A percentile compares a stretch with the other conserved stretches of the same genome.
Conservation (phyloP, 2,888 invertebrate species). For the Amiota communis region DNA sequence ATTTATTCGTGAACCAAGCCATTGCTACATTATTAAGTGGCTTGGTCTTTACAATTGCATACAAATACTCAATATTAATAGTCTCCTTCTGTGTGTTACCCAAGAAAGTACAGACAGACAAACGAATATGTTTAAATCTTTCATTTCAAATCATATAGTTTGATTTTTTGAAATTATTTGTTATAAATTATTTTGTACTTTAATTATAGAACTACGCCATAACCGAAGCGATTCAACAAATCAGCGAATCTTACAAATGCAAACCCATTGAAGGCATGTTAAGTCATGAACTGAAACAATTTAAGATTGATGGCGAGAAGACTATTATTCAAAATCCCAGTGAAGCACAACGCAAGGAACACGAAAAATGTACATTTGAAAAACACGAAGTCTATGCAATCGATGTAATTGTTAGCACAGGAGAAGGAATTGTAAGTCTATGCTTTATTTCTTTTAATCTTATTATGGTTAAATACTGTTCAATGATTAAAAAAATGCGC, state of each 20-base stretch:
- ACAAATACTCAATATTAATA: slow-evolving; percentile 35
- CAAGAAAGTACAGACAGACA: neutral
- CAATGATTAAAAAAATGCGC: slow-evolving; percentile 72
- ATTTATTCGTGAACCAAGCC: slow-evolving; percentile 56
- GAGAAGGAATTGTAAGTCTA: slow-evolving; percentile 88
- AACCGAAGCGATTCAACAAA: slow-evolving; percentile 93
- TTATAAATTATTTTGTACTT: neutral
- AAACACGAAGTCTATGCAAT: slow-evolving; percentile 98
- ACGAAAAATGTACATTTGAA: slow-evolving; percentile 96
- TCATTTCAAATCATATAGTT: neutral
- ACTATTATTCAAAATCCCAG: slow-evolving; percentile 97
- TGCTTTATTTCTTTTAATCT: neutral
- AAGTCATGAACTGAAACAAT: slow-evolving; percentile 95
- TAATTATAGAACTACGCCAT: slow-evolving; percentile 84
- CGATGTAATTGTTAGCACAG: slow-evolving; percentile 97
- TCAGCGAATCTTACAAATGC: slow-evolving; percentile 93
- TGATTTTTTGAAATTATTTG: neutral
- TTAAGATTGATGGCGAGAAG: slow-evolving; percentile 98
- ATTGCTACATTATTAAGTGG: slow-evolving; percentile 47
- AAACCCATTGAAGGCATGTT: slow-evolving; percentile 98
- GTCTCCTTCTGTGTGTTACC: neutral
- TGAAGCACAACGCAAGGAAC: slow-evolving; percentile 96
- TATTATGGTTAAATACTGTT: slow-evolving; percentile 42
- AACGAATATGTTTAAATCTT: too few relatives aligned
- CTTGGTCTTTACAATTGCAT: slow-evolving; percentile 55